Evolutionary conservation across 2,113 vertebrate species (phyloP), one percentile per base, ranked within the genome.

Genomic region (Nyctereutes procyonoides): DNA sequence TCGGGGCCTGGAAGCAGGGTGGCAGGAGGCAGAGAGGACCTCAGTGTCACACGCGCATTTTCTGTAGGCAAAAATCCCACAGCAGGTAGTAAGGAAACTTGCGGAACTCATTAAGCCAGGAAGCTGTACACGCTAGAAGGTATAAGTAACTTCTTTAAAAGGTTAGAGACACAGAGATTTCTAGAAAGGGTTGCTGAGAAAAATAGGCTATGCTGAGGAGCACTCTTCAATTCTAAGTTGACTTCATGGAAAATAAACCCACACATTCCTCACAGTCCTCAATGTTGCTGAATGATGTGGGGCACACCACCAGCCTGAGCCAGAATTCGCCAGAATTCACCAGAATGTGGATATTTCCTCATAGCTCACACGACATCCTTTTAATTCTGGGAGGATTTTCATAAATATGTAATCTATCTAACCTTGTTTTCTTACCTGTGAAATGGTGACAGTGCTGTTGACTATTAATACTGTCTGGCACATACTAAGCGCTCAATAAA

Each of bases 391-490:
- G 14, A 19, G 7, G 67, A 14, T 71, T 87, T 96, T 96, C 81
- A 22, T 91, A 90, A 97, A 96, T 77, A 62, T 0, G 0, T 55
- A 81, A 74, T 77, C 95, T 96, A 87, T 93, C 74, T 65, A 77
- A 93, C 84, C 84, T 84, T 92, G 94, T 92, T 95, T 96, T 63
- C 84, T 97, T 48, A 71, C n/a, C 86, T 84, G 60, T 65, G 55
- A 95, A 84, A 88, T 6, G 53, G 74, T 26, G 74, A 94, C 17
- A 38, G 51, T 14, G 53, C 53, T 43, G 62, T 35, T 4, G 20
- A 84, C 76, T 87, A 92, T 93, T 79, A 58, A 58, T 92, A 32
- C 2, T 30, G 73, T 79, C 88, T 67, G 74, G 90, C 71, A 74
- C 38, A 51, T 30, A 84, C 63, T 76, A 90, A 95, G 74, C 17